Evolutionary conservation across 30 jellyfish, hydroid and myxozoan species (phyloP), one percentile per base, ranked within the genome.

Genomic region (Aurelia sp.): DNA sequence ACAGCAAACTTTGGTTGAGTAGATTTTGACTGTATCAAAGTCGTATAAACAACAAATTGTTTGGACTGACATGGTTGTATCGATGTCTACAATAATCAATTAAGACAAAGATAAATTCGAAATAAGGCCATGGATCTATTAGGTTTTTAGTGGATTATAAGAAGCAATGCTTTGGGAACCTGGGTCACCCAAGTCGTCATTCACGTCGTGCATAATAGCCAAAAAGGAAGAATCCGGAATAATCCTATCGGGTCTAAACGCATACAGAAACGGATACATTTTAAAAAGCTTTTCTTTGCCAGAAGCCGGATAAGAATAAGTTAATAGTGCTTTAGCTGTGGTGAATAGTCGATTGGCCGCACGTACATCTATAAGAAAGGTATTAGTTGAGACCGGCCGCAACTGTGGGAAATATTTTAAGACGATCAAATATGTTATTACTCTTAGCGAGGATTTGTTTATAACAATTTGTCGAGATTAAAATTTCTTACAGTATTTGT

Each of bases 181-280:
- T 82, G 86, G 92, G 92, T 82, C 92, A 82, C 82, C 79, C 84
- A 20, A 70, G 67, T 67, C 68, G 70, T 21, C 50, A 55, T 61
- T 60, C 31, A 50, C 61, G 70, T 55, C 73, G 59, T 58, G 48
- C 63, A 63, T 68, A 67, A 70, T 82, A 82, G 74, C 92, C 92
- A 82, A 82, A 82, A 82, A 81, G 84, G 71, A 52, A 72, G 79
- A 75, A 70, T 27, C 61, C 71, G 38, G 31, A 0, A n/a, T 82
- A 82, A 82, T 82, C 92, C 86, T 24, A 82, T 82, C 62, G 60
- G 63, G 55, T 69, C 74, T 62, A 70, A 53, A 64, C 73, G 92
- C 92, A 82, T 60, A 82, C 48, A 82, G 92, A 82, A 82, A 69
- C 92, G 92, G 92, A 82, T 82, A 82, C 92, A 82, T 82, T 69